phyloP scores from a whole-genome alignment of 37 sponge, comb jelly and placozoan genomes.

The Eunapius fragilis region DNA sequence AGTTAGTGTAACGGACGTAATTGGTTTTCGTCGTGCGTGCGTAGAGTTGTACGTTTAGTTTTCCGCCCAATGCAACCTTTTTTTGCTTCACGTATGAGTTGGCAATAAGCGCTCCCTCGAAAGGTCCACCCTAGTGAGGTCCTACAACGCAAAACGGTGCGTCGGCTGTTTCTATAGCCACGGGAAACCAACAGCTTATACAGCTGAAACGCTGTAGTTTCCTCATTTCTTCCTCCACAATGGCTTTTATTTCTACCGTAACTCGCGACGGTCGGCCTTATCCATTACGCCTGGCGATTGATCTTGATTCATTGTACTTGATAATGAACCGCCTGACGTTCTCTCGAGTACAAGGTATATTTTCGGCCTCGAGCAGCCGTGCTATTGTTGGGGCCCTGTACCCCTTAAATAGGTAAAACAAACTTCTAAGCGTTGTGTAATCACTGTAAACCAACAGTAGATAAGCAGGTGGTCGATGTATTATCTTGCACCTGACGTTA shows the following conservation, averaged over 20 bases:
- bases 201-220: slow-evolving; percentile 31
- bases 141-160: slow-evolving; percentile 16
- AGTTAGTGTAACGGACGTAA: no score
- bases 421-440: not conserved
- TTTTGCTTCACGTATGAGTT: slow-evolving; percentile 27
- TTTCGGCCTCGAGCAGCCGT: not conserved
- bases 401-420: not conserved
- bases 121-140: slow-evolving; percentile 40
- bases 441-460: no score
- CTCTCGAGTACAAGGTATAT: not conserved
- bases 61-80: slow-evolving; percentile 27
- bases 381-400: slow-evolving; percentile 4
- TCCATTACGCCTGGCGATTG: not conserved
- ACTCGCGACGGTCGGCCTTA: slow-evolving; percentile 15
- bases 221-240: slow-evolving; percentile 37
- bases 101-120: slow-evolving; percentile 26
- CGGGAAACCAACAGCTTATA: not conserved
- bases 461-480: no score
- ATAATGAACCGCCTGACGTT: not conserved
- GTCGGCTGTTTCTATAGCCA: slow-evolving; percentile 10
- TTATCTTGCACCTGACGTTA: no score
- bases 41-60: no score
- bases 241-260: slow-evolving; percentile 6
- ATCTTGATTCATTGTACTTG: not conserved
- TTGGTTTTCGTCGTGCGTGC: no score